phyloP scores from a whole-genome alignment of 2,797 vertebrate genomes.

The Parambassis ranga region DNA sequence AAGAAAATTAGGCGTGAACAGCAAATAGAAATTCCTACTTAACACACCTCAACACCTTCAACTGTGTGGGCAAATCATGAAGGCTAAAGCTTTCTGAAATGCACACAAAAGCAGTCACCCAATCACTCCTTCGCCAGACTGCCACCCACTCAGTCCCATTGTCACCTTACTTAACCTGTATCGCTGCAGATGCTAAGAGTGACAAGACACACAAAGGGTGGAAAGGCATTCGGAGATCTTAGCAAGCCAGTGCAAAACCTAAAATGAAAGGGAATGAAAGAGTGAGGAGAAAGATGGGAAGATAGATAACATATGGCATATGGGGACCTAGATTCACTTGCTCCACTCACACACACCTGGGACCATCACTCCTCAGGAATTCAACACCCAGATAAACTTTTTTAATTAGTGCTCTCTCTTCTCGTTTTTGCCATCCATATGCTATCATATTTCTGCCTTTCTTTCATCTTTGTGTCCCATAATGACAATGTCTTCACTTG shows the following conservation, averaged over 20 bases:
- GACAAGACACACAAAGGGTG: slow-evolving; percentile 1
- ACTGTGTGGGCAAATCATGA: neutral
- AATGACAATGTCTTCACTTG: neutral
- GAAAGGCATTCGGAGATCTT: slow-evolving; percentile 9
- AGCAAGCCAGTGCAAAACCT: neutral
- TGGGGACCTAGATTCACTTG: slow-evolving; percentile 48
- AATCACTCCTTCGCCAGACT: slow-evolving; percentile 6
- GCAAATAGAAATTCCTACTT: slow-evolving; percentile 6
- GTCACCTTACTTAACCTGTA: slow-evolving; percentile 44
- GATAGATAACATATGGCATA: slow-evolving; percentile 51
- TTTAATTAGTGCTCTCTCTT: slow-evolving; percentile 56
- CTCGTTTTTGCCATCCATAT: slow-evolving; percentile 25
- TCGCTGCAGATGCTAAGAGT: neutral
- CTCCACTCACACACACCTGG: slow-evolving; percentile 49
- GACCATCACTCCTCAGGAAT: slow-evolving; percentile 54
- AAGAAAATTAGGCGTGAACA: neutral
- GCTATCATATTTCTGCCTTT: slow-evolving; percentile 23
- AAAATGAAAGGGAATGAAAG: slow-evolving; percentile 37
- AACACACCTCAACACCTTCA: slow-evolving; percentile 3
- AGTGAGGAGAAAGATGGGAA: slow-evolving; percentile 20
- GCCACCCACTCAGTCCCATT: slow-evolving; percentile 7
- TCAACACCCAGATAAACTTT: slow-evolving; percentile 61
- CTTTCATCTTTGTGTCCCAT: neutral
- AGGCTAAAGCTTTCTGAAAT: slow-evolving; percentile 9
- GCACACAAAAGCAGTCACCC: slow-evolving; percentile 22